These are phyloP conservation scores for Actias luna DNA, from an alignment of 2,888 invertebrate species.

Conservation along the genomic window DNA sequence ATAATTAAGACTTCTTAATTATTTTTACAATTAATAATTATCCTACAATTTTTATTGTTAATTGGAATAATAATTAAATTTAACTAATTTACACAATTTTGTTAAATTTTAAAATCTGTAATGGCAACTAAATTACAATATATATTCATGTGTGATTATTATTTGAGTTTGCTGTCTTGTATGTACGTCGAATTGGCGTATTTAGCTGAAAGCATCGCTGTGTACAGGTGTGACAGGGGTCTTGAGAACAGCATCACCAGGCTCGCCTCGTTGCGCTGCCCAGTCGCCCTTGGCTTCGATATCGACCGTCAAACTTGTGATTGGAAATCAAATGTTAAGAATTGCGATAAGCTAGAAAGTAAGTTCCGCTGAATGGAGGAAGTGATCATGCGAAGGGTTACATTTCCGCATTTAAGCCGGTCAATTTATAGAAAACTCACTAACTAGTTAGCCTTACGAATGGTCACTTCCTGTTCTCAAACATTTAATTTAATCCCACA, in stretches of 20 bases:
- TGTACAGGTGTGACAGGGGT: conserved; percentile 94
- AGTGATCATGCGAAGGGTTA: conserved; percentile 74
- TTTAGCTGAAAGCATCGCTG: conserved; percentile 45
- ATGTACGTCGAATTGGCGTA: neutral
- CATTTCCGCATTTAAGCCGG: conserved; percentile 52
- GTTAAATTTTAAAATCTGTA: too few species aligned
- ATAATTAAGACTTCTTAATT: neutral
- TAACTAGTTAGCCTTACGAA: conserved; percentile 64
- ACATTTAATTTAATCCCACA: conserved; percentile 69
- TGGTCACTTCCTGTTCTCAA: conserved; percentile 64
- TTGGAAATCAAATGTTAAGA: conserved; percentile 98
- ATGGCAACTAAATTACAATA: neutral
- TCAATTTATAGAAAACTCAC: conserved; percentile 39
- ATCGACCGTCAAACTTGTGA: conserved; percentile 97
- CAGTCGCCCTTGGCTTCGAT: conserved; percentile 95
- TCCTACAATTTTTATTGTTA: neutral
- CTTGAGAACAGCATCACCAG: conserved; percentile 93
- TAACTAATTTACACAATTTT: too few species aligned
- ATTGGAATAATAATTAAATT: neutral
- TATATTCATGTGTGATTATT: neutral
- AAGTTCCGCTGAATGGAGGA: conserved; percentile 83
- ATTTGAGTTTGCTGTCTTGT: neutral
- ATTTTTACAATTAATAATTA: neutral
- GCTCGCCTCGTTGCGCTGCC: conserved; percentile 94
- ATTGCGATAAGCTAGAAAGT: conserved; percentile 97